Conservation (phyloP, 2,888 invertebrate species). For the Euproctis similis region DNA sequence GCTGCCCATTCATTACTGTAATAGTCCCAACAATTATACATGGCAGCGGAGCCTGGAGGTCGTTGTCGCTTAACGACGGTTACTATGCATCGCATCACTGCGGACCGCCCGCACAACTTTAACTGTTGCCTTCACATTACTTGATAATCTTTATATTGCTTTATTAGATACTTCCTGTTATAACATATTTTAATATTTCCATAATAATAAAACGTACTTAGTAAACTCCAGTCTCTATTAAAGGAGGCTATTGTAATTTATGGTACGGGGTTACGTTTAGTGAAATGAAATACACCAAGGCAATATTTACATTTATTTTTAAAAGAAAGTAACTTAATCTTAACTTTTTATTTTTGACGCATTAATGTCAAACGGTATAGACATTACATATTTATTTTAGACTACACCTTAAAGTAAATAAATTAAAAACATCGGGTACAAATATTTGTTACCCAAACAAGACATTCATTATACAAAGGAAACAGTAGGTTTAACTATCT, state of each 20-base stretch:
- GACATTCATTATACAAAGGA: no score
- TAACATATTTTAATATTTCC: no score
- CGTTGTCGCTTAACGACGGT: constrained; percentile 46
- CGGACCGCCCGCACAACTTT: no score
- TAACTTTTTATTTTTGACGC: constrained; percentile 15
- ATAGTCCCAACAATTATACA: constrained; percentile 54
- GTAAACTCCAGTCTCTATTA: no score
- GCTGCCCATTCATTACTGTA: constrained; percentile 56
- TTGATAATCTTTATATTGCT: no score
- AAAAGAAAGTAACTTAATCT: constrained; percentile 19
- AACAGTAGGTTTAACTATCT: no score
- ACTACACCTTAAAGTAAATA: constrained; percentile 45
- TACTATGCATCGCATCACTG: no score
- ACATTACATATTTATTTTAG: constrained; percentile 33
- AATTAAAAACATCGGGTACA: constrained; percentile 31
- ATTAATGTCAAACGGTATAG: constrained; percentile 13
- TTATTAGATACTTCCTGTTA: background rate
- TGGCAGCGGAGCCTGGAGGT: constrained; percentile 52
- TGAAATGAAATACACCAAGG: constrained; percentile 26
- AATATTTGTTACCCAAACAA: no score
- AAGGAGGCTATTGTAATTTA: no score
- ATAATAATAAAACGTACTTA: no score
- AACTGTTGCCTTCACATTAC: no score
- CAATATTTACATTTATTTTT: constrained; percentile 55
- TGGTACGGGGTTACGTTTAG: no score